Conservation (phyloP, 2,888 invertebrate genomes). For the Leptinotarsa peninsularis region DNA sequence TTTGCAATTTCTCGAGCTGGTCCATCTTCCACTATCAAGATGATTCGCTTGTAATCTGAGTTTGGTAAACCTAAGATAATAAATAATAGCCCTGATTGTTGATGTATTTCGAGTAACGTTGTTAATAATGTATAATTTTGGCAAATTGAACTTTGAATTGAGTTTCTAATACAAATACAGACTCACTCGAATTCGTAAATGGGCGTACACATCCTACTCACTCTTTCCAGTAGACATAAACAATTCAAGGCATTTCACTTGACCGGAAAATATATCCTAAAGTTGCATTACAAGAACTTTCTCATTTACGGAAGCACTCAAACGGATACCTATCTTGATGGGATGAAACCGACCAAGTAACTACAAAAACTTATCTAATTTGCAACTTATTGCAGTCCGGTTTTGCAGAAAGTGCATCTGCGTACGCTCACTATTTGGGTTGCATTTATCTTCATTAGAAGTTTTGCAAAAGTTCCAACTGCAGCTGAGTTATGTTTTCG, state of each 20-base stretch:
- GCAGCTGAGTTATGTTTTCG: constrained; percentile 22
- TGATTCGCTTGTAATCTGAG: too few relatives aligned
- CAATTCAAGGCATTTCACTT: constrained; percentile 13
- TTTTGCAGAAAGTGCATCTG: constrained; percentile 21
- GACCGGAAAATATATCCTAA: not conserved
- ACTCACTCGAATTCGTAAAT: not conserved
- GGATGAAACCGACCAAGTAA: constrained; percentile 21
- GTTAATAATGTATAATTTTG: too few relatives aligned
- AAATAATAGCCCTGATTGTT: too few relatives aligned
- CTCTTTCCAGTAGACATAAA: not conserved
- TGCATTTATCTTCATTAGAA: constrained; percentile 22
- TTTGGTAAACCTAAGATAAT: too few relatives aligned
- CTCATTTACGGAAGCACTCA: constrained; percentile 19
- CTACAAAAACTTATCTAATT: constrained; percentile 28
- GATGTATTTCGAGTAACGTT: too few relatives aligned
- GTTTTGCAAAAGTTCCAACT: constrained; percentile 12
- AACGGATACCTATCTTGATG: constrained; percentile 25
- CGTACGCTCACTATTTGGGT: constrained; percentile 15
- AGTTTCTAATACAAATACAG: too few relatives aligned
- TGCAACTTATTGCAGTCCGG: constrained; percentile 28
- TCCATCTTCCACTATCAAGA: too few relatives aligned
- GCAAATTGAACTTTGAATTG: too few relatives aligned
- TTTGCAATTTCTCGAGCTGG: too few relatives aligned
- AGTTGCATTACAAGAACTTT: constrained; percentile 13
- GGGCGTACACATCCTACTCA: not conserved